Conservation (phyloP, 53 echinoderm and acorn worm genomes). For the Echinometra lucunter region DNA sequence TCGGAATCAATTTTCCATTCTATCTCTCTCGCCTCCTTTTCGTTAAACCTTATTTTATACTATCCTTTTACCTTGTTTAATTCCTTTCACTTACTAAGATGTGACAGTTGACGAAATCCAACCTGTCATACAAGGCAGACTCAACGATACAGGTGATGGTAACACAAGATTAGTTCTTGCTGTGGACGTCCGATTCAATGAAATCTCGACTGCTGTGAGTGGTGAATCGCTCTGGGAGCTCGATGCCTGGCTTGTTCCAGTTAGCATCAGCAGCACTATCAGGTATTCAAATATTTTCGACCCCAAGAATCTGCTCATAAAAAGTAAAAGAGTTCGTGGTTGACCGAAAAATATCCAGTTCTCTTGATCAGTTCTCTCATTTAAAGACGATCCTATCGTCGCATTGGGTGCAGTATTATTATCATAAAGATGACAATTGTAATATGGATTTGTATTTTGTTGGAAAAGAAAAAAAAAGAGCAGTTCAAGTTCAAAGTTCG, state of each 20-base stretch:
- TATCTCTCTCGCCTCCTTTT: not conserved
- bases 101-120: not conserved
- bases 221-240: slow-evolving; percentile 2
- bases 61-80: too few species aligned
- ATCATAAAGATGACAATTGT: too few species aligned
- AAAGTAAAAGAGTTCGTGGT: too few species aligned
- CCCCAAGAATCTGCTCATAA: too few species aligned
- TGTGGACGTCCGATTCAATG: not conserved
- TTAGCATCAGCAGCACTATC: not conserved
- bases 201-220: not conserved
- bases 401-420: too few species aligned
- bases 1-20: not conserved
- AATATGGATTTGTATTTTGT: too few species aligned
- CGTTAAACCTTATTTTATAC: not conserved
- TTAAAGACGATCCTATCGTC: too few species aligned
- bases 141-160: not conserved
- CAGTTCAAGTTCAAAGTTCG: too few species aligned
- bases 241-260: not conserved
- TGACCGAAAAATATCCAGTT: too few species aligned
- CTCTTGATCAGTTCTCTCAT: too few species aligned
- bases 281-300: not conserved
- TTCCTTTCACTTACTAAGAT: not conserved
- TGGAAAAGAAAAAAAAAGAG: too few species aligned
- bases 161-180: not conserved
- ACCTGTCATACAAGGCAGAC: not conserved